Percentiles rank a stretch among this genome's conserved stretches.
phyloP scores from a whole-genome alignment of 2,797 vertebrate genomes.

The Adelosebastes latens region DNA sequence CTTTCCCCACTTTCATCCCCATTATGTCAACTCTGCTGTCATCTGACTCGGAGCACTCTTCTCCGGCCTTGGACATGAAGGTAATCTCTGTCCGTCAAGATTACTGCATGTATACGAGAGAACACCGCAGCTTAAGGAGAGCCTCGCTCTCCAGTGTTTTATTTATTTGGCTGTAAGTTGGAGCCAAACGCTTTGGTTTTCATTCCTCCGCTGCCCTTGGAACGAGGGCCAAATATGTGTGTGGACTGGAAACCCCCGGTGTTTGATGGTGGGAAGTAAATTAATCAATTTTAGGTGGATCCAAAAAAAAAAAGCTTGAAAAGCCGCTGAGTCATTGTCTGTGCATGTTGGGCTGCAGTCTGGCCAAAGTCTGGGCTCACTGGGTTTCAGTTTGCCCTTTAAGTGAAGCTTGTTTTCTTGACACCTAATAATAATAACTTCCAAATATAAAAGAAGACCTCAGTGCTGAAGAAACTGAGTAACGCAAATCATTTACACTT shows the following conservation, averaged over 20 bases:
- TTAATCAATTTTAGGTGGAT: slow-evolving; percentile 51
- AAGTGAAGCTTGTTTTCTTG: neutral
- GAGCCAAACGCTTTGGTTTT: slow-evolving; percentile 58
- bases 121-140: slow-evolving; percentile 40
- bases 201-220: slow-evolving; percentile 63
- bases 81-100: slow-evolving; percentile 45
- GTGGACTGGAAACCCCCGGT: slow-evolving; percentile 58
- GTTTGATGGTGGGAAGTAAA: slow-evolving; percentile 55
- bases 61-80: slow-evolving; percentile 42
- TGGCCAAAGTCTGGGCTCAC: slow-evolving; percentile 43
- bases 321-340: slow-evolving; percentile 62
- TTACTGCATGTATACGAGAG: slow-evolving; percentile 31
- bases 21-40: slow-evolving; percentile 17
- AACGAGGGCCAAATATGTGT: slow-evolving; percentile 43
- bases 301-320: slow-evolving; percentile 1
- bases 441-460: too few species aligned
- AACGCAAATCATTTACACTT: too few species aligned
- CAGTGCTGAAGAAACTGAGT: too few species aligned
- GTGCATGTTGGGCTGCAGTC: slow-evolving; percentile 41
- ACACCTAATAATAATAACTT: too few species aligned
- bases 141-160: slow-evolving; percentile 41
- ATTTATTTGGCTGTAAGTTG: slow-evolving; percentile 57
- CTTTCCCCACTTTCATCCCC: slow-evolving; percentile 8
- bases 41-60: slow-evolving; percentile 10
- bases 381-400: neutral